Base-by-base conservation (phyloP, 23 tunicate species). In the Halocynthia aurantium region DNA sequence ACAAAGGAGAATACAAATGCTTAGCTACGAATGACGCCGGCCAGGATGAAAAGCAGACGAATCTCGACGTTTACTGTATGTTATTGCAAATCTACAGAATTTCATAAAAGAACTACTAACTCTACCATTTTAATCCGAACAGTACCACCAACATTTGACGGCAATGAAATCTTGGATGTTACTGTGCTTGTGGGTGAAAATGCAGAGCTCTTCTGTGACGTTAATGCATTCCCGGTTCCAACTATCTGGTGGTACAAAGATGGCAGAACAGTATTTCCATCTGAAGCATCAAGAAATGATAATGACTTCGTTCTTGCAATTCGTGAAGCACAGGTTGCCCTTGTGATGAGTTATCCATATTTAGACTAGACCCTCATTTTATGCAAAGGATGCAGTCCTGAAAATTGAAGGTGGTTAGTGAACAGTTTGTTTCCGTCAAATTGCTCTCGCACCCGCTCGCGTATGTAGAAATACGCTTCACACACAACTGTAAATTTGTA, bases 21-120 rank as follows among this genome's bases (percentile, higher is more conserved):
- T 77, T 90, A 8, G 99, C 99, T 6, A 82, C 77, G 20, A 96
- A 96, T 72, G 82, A 57, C 12, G 99, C 99, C 8, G 99, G 99
- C 56, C 73, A 78, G 51, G 90, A 91, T 53, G 69, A 73, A 69
- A 89, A 90, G 67, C 79, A 83, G 19, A 90, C 90, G 60, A 61
- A 70, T 20, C 88, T 96, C 7, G 91, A 90, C 22, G 93, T 96
- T 22, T 92, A 86, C 69, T 67, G 98, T 92, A 68, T 83, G 98
- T 91, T 8, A 12, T 8, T 15, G 58, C 51, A 5, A 9, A 10
- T 75, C 5, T 9, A 71, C 76, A 0, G 49, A 52, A 71, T 10
- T 17, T 71, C 15, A 61, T 61, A 5, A 1, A 15, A n/a, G 15
- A 6, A 76, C 12, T 4, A 13, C 2, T 15, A 18, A 76, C 10